Conservation (phyloP, 1,140 invertebrate genomes). For the Tetragonula clypearis region DNA sequence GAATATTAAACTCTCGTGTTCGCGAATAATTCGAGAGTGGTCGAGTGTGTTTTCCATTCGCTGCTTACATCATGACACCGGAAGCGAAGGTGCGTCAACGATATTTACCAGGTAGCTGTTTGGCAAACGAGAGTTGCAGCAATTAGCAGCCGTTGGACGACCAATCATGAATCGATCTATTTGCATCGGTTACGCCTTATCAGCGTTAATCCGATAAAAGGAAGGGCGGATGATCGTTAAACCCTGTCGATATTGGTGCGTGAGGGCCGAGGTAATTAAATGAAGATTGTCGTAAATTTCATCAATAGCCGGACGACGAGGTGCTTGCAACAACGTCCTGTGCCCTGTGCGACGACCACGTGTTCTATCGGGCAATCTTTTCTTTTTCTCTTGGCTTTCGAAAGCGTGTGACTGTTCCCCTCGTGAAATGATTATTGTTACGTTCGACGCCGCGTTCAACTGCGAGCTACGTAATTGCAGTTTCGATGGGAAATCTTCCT, state of each 20-base stretch:
- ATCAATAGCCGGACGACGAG: background rate
- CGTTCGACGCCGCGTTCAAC: too few relatives aligned
- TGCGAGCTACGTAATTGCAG: background rate
- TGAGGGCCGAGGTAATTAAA: conserved; percentile 44
- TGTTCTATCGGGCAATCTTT: background rate
- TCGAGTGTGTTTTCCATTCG: background rate
- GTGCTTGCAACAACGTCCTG: background rate
- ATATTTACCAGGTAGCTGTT: conserved; percentile 1
- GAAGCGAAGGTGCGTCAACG: background rate
- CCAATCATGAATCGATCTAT: conserved; percentile 51
- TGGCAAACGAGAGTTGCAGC: background rate
- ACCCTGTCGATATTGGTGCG: background rate
- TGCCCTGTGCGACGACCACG: background rate
- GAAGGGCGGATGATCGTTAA: conserved; percentile 27
- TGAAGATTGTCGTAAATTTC: conserved; percentile 32
- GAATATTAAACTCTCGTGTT: background rate
- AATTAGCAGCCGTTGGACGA: conserved; percentile 19
- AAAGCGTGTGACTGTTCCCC: too few relatives aligned
- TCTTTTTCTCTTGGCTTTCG: background rate
- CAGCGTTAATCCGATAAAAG: conserved; percentile 47
- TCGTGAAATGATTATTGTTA: background rate
- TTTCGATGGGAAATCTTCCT: background rate
- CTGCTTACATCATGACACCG: background rate
- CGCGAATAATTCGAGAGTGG: too few relatives aligned
- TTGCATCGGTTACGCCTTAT: conserved; percentile 40